Conservation (phyloP, 2,888 invertebrate species). For the Acleris cristana region DNA sequence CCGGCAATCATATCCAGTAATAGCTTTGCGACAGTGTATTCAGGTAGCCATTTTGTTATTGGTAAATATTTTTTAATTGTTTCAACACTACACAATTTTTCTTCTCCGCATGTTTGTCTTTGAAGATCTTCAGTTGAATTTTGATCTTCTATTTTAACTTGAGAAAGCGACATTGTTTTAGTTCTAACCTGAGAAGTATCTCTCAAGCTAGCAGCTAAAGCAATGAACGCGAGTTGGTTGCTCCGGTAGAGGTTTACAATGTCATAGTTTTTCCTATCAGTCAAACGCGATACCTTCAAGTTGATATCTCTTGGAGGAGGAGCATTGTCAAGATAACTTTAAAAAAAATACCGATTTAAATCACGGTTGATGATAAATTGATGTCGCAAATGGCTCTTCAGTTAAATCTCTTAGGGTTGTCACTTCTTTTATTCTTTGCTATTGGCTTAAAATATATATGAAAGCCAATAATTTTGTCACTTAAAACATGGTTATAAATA, state of each 20-base stretch:
- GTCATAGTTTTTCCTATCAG: neutral
- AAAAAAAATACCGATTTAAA: conserved; percentile 4
- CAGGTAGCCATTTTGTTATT: conserved; percentile 86
- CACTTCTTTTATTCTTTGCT: neutral
- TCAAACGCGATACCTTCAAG: neutral
- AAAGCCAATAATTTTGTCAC: too few species aligned
- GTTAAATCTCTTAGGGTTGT: conserved; percentile 8
- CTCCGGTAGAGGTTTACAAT: conserved; percentile 3
- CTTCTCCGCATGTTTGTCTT: conserved; percentile 22
- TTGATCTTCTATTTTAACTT: conserved; percentile 21
- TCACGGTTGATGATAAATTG: neutral
- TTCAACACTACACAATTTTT: conserved; percentile 47
- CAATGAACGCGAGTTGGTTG: conserved; percentile 6
- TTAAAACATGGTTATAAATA: too few species aligned
- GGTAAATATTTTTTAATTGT: conserved; percentile 79
- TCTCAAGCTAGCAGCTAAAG: neutral
- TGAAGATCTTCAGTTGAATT: conserved; percentile 20
- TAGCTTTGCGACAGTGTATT: conserved; percentile 83
- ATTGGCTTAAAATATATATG: neutral
- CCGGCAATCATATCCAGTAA: conserved; percentile 90
- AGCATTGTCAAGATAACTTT: conserved; percentile 18
- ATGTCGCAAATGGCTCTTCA: neutral
- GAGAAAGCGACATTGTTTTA: conserved; percentile 17
- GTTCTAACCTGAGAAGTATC: neutral
- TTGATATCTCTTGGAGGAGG: neutral